phyloP scores from a whole-genome alignment of 2,113 vertebrate species.

The Leucosticte australis region DNA sequence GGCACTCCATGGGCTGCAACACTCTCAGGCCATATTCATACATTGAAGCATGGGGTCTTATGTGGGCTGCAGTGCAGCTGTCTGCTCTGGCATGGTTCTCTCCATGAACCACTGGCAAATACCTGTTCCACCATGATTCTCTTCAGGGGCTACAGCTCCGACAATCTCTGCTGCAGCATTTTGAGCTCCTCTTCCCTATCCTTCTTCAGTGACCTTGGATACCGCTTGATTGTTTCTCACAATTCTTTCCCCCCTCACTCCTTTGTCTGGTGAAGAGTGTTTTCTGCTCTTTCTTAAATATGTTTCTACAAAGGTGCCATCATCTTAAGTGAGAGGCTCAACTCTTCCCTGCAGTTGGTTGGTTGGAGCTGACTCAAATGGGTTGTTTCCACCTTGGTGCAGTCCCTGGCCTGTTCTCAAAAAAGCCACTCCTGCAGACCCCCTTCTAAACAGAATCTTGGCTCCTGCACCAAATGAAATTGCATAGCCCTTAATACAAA shows the following conservation, averaged over 20 bases:
- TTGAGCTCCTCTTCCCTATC: background rate
- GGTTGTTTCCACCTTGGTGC: rapidly evolving
- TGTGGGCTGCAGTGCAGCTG: background rate
- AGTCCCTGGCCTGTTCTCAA: background rate
- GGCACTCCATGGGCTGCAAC: background rate
- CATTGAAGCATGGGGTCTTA: rapidly evolving
- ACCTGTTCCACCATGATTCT: background rate
- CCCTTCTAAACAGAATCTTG: background rate
- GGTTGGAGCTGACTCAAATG: rapidly evolving
- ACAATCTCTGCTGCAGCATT: background rate
- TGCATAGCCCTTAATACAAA: background rate
- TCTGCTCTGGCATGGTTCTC: background rate
- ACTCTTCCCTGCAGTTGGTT: background rate
- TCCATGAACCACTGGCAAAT: background rate
- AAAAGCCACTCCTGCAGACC: background rate
- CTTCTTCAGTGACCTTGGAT: background rate
- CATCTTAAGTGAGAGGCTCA: background rate
- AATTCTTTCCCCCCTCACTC: background rate
- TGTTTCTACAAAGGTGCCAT: background rate
- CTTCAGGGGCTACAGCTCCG: rapidly evolving
- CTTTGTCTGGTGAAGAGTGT: background rate
- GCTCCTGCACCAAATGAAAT: background rate
- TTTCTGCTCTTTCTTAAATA: background rate
- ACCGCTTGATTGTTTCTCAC: rapidly evolving
- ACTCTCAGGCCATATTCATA: background rate